Conservation (phyloP, 2,888 invertebrate species). For the Apamea sordens region DNA sequence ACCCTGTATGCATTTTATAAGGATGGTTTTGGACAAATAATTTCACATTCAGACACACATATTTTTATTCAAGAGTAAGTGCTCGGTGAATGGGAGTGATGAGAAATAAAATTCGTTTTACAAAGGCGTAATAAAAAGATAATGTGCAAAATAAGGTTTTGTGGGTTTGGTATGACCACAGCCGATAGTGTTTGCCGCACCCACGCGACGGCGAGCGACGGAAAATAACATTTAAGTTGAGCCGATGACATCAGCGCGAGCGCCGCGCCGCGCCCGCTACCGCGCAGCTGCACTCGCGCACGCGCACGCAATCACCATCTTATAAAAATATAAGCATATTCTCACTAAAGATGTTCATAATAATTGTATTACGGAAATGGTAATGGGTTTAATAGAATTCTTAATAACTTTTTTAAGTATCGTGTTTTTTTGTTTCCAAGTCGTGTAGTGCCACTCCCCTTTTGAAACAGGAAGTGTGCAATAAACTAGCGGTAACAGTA, state of each 20-base stretch:
- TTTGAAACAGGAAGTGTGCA: slow-evolving; percentile 48
- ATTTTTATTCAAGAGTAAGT: slow-evolving; percentile 33
- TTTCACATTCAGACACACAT: slow-evolving; percentile 1
- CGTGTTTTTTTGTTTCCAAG: slow-evolving; percentile 39
- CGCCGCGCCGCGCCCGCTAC: slow-evolving; percentile 83
- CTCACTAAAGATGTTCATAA: slow-evolving; percentile 48
- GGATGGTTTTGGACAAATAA: not conserved
- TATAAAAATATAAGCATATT: slow-evolving; percentile 61
- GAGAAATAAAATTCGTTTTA: slow-evolving; percentile 55
- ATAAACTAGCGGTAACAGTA: slow-evolving; percentile 42
- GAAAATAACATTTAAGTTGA: slow-evolving; percentile 88
- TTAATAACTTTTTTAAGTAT: slow-evolving; percentile 13
- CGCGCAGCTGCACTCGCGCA: slow-evolving; percentile 75
- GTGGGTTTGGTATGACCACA: slow-evolving; percentile 76
- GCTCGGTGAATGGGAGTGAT: slow-evolving; percentile 44
- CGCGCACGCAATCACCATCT: slow-evolving; percentile 74
- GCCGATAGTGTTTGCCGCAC: slow-evolving; percentile 81
- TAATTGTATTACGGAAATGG: slow-evolving; percentile 44
- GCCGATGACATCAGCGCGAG: slow-evolving; percentile 88
- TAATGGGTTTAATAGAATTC: slow-evolving; percentile 30
- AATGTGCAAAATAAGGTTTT: slow-evolving; percentile 62
- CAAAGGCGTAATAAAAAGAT: slow-evolving; percentile 56
- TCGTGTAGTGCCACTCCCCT: slow-evolving; percentile 42
- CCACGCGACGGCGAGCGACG: slow-evolving; percentile 85
- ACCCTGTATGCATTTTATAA: not conserved